These are phyloP conservation scores for Gambusia yucatana DNA, from an alignment of 2,797 vertebrate species.

Conservation along the genomic window DNA sequence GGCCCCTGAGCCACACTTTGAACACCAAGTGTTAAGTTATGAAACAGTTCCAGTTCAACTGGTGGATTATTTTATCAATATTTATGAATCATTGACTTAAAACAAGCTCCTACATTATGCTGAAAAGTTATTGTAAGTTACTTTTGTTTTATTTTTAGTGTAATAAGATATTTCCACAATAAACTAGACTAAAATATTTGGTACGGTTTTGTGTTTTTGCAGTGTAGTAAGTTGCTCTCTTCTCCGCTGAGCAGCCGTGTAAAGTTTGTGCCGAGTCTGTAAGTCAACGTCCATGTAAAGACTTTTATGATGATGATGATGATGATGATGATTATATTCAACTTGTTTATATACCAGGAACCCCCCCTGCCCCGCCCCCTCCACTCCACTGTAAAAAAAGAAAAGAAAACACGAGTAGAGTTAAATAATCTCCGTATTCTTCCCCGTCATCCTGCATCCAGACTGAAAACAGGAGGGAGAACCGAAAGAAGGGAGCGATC, in stretches of 20 bases:
- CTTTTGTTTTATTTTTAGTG: too few relatives aligned
- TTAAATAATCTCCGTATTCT: slow-evolving; percentile 52
- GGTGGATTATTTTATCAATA: too few relatives aligned
- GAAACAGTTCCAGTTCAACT: too few relatives aligned
- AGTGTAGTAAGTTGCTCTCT: background rate
- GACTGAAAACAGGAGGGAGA: slow-evolving; percentile 38
- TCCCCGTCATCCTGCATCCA: slow-evolving; percentile 55
- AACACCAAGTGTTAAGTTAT: too few relatives aligned
- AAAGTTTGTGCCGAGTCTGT: slow-evolving; percentile 84
- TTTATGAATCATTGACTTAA: too few relatives aligned
- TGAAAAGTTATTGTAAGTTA: too few relatives aligned
- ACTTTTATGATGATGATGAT: slow-evolving; percentile 65
- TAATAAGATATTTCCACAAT: too few relatives aligned
- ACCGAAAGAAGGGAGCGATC: background rate
- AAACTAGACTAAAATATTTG: too few relatives aligned
- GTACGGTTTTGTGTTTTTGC: too few relatives aligned
- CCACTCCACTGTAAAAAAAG: slow-evolving; percentile 57
- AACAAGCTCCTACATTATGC: too few relatives aligned
- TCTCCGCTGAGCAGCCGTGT: slow-evolving; percentile 68
- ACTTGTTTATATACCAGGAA: slow-evolving; percentile 74
- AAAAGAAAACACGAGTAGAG: slow-evolving; percentile 46
- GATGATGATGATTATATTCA: slow-evolving; percentile 54
- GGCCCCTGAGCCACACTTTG: too few relatives aligned
- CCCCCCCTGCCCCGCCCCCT: slow-evolving; percentile 40
- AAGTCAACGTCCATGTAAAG: slow-evolving; percentile 83